Conservation (phyloP, 2,113 vertebrate genomes). For the Crotalus tigris region DNA sequence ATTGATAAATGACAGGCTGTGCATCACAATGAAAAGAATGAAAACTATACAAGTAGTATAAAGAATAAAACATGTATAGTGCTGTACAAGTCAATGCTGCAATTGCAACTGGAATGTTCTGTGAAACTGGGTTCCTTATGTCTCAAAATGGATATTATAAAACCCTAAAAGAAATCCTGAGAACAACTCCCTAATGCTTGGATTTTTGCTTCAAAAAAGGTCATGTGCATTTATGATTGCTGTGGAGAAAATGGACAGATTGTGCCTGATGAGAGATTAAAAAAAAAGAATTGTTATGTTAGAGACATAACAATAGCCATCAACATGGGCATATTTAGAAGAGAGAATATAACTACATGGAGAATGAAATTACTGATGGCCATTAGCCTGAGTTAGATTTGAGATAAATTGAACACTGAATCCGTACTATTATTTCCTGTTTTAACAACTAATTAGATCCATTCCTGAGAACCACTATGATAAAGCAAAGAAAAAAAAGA, state of each 20-base stretch:
- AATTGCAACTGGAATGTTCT: neutral
- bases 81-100: neutral
- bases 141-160: neutral
- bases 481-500: slow-evolving; percentile 29
- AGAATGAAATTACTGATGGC: neutral
- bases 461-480: slow-evolving; percentile 18
- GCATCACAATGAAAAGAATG: neutral
- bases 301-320: neutral
- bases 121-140: neutral
- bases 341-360: neutral
- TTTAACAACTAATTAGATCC: slow-evolving; percentile 3
- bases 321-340: neutral
- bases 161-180: neutral
- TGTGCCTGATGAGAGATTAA: neutral
- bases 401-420: neutral
- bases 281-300: neutral
- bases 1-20: neutral
- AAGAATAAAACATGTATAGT: neutral
- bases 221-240: neutral
- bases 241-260: neutral
- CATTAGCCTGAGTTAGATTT: neutral
- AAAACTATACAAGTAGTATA: neutral
- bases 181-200: neutral
- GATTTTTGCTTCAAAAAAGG: neutral
- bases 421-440: neutral